Base-by-base conservation (phyloP, 2,888 invertebrate genomes). In the Rhyacophila evoluta region DNA sequence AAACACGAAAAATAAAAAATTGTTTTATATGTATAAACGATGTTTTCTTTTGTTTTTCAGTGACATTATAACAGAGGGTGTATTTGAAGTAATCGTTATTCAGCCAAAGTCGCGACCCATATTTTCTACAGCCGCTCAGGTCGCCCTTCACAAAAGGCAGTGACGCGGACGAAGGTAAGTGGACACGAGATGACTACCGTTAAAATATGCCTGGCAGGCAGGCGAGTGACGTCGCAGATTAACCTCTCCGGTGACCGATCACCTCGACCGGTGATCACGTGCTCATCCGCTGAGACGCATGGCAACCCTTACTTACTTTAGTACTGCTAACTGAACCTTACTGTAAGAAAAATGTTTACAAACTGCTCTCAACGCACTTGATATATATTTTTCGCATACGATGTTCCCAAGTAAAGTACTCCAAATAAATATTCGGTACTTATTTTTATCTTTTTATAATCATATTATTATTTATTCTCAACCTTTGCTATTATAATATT, bases 211-310 rank as follows among this genome's bases (percentile, higher is more conserved):
- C 71, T 71, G 29, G 41, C 29, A 67, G 28, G 38, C 68, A 19
- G 25, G 74, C 36, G 37, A 74, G 29, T 75, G 74, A 77, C 76
- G 73, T 27, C 68, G 39, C 25, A 79, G 79, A 81, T 81, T 79
- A 81, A 78, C 79, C 81, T 68, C 73, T 28, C 25, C 11, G 36
- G 70, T 81, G 81, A 81, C 81, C 81, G 78, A 81, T 81, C 78
- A 74, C 76, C 79, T 78, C 68, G 19, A 10, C 67, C 67, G 19
- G 70, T 15, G 29, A 29, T 75, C 72, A 38, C 67, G 55, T 36
- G 73, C 41, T 36, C 39, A 37, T 55, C 55, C 33, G 38, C 27
- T 69, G 38, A 36, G 36, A 69, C 74, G 41, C 38, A 25, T 37
- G 71, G 67, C 73, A 73, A 28, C 72, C 37, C 68, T 69, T 68